Evolutionary conservation across 2,888 invertebrate species (phyloP).

Genomic region (Sminthurinus aureus): DNA sequence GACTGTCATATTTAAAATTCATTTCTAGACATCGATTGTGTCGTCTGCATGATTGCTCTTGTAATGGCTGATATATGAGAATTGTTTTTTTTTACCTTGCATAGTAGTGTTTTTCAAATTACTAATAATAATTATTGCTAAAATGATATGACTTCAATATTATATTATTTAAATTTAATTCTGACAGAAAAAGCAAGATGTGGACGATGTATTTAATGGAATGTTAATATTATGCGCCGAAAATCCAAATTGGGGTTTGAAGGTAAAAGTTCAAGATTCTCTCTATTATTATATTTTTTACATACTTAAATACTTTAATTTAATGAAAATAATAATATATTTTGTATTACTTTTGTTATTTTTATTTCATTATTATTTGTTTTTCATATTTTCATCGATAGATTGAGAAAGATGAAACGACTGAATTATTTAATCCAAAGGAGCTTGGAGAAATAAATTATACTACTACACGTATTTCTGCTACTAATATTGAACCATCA

Average conservation of each 20-base stretch:
- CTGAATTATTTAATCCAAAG: conserved; percentile 27
- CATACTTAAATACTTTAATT: no score
- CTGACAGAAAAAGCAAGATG: conserved; percentile 37
- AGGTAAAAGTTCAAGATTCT: no score
- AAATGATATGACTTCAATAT: no score
- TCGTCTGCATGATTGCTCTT: no score
- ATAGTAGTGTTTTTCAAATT: no score
- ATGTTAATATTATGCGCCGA: conserved; percentile 53
- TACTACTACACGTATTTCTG: conserved; percentile 31
- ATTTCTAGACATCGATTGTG: no score
- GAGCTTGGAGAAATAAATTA: conserved; percentile 30
- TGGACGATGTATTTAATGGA: conserved; percentile 50
- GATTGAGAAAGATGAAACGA: conserved; percentile 30
- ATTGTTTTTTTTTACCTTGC: background rate
- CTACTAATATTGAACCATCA: conserved; percentile 28
- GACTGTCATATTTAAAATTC: conserved; percentile 45
- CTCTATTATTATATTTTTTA: no score
- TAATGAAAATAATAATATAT: no score
- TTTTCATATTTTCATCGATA: no score
- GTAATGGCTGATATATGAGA: background rate
- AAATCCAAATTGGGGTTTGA: conserved; percentile 54
- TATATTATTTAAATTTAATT: no score
- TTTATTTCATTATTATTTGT: no score
- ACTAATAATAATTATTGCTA: background rate
- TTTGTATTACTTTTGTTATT: no score